Conservation (phyloP, 2,113 vertebrate species). For the Pantherophis guttatus region DNA sequence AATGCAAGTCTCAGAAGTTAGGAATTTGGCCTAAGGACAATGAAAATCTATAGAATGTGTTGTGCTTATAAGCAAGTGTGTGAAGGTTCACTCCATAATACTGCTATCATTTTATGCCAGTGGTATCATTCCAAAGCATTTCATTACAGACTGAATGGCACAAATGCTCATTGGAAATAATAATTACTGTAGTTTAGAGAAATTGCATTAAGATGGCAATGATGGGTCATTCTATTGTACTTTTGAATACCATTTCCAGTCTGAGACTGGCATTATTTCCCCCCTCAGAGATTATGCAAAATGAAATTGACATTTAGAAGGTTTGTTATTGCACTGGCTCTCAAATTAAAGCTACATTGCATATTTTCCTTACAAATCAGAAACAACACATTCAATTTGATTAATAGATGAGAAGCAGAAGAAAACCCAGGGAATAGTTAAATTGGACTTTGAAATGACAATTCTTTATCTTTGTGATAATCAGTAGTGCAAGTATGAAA, state of each 20-base stretch:
- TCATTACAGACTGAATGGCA: neutral
- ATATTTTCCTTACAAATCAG: slow-evolving; percentile 35
- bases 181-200: slow-evolving; percentile 10
- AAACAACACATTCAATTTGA: slow-evolving; percentile 38
- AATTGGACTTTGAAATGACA: slow-evolving; percentile 57
- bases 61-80: neutral
- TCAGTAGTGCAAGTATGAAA: slow-evolving; percentile 47
- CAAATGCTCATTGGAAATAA: slow-evolving; percentile 24
- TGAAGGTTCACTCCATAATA: neutral
- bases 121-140: slow-evolving; percentile 44
- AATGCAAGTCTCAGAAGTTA: neutral
- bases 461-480: slow-evolving; percentile 61
- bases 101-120: neutral
- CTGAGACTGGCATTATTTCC: slow-evolving; percentile 13
- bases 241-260: slow-evolving; percentile 23
- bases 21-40: neutral
- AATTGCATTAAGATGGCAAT: neutral
- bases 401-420: slow-evolving; percentile 44
- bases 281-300: neutral
- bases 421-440: slow-evolving; percentile 48
- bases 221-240: slow-evolving; percentile 18
- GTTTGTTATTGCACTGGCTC: neutral
- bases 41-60: neutral
- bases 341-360: slow-evolving; percentile 5
- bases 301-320: slow-evolving; percentile 4